Evolutionary conservation across 1,140 invertebrate species (phyloP).

Genomic region (Achroia grisella): DNA sequence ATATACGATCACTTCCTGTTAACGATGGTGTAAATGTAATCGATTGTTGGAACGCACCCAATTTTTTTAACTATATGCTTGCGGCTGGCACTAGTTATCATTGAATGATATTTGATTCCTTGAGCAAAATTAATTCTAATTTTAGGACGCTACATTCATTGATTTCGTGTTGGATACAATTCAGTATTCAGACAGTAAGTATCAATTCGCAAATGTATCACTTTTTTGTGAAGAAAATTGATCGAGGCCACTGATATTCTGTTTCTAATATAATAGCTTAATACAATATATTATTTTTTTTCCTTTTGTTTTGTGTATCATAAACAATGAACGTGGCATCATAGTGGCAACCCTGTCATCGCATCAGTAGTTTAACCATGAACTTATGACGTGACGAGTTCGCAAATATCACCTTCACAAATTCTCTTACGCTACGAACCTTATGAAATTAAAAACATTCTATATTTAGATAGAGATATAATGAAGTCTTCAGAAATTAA

Average conservation of each 20-base stretch:
- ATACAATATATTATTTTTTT: no score
- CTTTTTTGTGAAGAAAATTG: no score
- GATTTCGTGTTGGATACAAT: slow-evolving; percentile 2
- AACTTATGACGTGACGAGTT: no score
- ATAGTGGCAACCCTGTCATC: no score
- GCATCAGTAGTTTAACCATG: no score
- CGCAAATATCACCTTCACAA: no score
- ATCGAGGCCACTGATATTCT: no score
- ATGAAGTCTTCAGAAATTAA: slow-evolving; percentile 18
- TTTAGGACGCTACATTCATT: slow-evolving; percentile 28
- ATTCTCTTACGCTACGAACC: no score
- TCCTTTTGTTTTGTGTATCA: no score
- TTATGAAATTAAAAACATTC: not conserved
- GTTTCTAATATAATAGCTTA: no score
- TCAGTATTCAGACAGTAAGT: not conserved
- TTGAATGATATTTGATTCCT: slow-evolving; percentile 49
- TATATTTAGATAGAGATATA: slow-evolving; percentile 15
- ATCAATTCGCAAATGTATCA: no score
- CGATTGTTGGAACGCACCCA: slow-evolving; percentile 58
- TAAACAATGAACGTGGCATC: no score
- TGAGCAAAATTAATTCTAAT: slow-evolving; percentile 51
- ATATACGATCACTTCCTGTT: slow-evolving; percentile 34
- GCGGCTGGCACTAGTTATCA: slow-evolving; percentile 44
- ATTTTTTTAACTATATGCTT: slow-evolving; percentile 40
- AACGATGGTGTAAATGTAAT: slow-evolving; percentile 40